A percentile compares a stretch with the other conserved stretches of the same genome.
Conservation (phyloP, 1,140 invertebrate genomes). For the Akabosia matsudoensis region DNA sequence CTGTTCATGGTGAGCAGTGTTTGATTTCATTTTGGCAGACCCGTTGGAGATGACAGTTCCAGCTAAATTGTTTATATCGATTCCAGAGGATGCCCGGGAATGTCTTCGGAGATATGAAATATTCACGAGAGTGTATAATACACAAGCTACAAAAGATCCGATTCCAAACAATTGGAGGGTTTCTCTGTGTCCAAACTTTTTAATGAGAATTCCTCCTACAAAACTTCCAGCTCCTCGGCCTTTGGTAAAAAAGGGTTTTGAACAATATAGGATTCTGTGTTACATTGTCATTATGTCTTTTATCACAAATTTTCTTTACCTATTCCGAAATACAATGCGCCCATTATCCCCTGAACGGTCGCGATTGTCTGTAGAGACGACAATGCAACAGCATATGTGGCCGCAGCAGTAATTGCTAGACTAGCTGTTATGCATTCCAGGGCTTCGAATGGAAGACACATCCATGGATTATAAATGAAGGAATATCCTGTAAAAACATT, state of each 20-base stretch:
- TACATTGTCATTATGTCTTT: background rate
- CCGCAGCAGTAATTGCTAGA: constrained; percentile 74
- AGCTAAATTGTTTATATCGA: constrained; percentile 31
- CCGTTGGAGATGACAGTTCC: constrained; percentile 4
- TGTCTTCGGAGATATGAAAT: constrained; percentile 61
- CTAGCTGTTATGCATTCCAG: constrained; percentile 80
- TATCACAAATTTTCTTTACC: constrained; percentile 55
- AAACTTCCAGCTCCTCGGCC: constrained; percentile 74
- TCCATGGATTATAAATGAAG: constrained; percentile 74
- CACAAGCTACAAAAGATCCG: constrained; percentile 61
- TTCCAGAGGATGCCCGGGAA: constrained; percentile 7
- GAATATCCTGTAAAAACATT: constrained; percentile 66
- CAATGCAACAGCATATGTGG: constrained; percentile 74
- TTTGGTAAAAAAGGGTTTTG: constrained; percentile 51
- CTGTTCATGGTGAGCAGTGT: background rate
- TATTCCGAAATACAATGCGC: constrained; percentile 75
- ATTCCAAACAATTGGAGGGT: constrained; percentile 71
- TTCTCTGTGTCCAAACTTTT: constrained; percentile 65
- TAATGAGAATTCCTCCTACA: constrained; percentile 72
- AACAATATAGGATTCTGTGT: background rate
- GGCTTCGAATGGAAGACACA: constrained; percentile 75
- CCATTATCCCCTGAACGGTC: constrained; percentile 75
- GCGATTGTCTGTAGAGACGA: constrained; percentile 75
- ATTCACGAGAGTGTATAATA: constrained; percentile 69
- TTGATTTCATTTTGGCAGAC: background rate